phyloP scores from a whole-genome alignment of 2,113 vertebrate genomes.

The Etheostoma spectabile region DNA sequence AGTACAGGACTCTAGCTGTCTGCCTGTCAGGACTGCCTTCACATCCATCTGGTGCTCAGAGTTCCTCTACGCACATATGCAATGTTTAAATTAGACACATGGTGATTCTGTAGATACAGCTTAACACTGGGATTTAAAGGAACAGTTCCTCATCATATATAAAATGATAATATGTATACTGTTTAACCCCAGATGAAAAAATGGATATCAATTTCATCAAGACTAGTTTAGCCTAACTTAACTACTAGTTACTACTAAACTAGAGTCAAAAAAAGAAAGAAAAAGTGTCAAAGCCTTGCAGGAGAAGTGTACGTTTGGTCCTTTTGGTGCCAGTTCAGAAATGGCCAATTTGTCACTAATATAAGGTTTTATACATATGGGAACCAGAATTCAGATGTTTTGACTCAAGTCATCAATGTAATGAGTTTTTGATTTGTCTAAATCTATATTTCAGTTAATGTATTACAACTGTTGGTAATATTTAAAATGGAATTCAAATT shows the following conservation, averaged over 20 bases:
- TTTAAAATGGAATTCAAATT: too few species aligned
- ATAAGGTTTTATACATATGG: background rate
- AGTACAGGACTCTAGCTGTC: conserved; percentile 69
- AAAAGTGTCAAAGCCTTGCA: background rate
- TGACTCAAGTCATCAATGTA: background rate
- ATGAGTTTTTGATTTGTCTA: too few species aligned
- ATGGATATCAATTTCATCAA: background rate
- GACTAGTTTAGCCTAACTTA: background rate
- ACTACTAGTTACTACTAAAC: background rate
- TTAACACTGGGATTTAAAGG: background rate
- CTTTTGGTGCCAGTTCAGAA: background rate
- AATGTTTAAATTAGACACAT: conserved; percentile 8
- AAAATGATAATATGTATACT: background rate
- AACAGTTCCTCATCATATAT: background rate
- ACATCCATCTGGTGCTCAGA: conserved; percentile 64
- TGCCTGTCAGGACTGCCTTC: conserved; percentile 38
- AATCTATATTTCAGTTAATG: too few species aligned
- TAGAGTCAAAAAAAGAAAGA: background rate
- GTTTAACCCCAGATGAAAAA: background rate
- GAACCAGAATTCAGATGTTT: background rate
- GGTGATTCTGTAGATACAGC: background rate
- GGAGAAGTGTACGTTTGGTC: too few species aligned
- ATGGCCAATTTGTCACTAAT: background rate
- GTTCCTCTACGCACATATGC: background rate
- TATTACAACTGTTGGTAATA: too few species aligned